These are phyloP conservation scores for Cephalopachus bancanus DNA, from an alignment of 2,797 vertebrate species.

Conservation along the genomic window DNA sequence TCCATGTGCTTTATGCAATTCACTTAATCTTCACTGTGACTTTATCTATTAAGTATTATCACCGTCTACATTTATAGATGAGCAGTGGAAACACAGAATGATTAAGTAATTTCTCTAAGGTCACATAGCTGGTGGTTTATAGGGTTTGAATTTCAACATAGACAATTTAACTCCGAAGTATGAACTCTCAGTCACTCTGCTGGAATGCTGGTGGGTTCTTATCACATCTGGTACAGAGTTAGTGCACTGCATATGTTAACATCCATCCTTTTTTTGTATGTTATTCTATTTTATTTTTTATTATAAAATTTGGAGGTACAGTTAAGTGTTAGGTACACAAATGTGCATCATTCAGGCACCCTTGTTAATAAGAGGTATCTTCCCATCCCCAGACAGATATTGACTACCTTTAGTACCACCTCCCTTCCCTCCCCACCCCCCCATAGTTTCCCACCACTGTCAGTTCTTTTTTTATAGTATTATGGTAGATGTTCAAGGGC, in stretches of 20 bases:
- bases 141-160: background rate
- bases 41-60: background rate
- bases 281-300: too few species aligned
- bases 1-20: background rate
- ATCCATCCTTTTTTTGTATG: background rate
- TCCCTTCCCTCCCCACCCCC: too few species aligned
- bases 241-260: background rate
- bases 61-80: background rate
- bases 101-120: background rate
- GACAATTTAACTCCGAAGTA: slow-evolving; percentile 5
- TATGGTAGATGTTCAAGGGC: too few species aligned
- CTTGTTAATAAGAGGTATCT: too few species aligned
- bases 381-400: too few species aligned
- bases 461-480: too few species aligned
- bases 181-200: background rate
- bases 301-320: too few species aligned
- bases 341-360: too few species aligned
- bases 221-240: background rate
- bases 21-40: background rate
- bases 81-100: background rate
- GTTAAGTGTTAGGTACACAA: too few species aligned
- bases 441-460: too few species aligned
- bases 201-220: background rate
- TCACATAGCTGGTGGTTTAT: background rate
- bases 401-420: too few species aligned